Conservation (phyloP, 2,797 vertebrate genomes). For the Tokudaia muenninki region DNA sequence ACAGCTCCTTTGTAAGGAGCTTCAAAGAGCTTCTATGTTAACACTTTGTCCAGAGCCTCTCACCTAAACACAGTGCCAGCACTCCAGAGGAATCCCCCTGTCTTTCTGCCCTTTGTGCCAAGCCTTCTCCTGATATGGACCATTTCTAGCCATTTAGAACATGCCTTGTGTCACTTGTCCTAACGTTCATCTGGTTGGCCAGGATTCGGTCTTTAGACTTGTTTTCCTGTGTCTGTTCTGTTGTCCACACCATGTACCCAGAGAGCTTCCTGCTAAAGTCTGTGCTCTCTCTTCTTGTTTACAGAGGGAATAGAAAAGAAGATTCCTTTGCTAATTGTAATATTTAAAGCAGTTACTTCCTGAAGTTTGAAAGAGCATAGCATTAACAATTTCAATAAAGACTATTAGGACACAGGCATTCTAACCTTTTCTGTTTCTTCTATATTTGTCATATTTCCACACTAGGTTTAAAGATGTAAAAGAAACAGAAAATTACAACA, state of each 20-base stretch:
- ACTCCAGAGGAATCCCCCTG: background rate
- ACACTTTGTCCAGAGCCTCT: background rate
- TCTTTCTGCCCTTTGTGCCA: background rate
- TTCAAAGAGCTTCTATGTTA: background rate
- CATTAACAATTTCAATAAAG: background rate
- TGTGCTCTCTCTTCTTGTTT: background rate
- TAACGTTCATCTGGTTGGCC: background rate
- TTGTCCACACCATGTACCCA: background rate
- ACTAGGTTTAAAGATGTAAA: background rate
- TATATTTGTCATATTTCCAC: background rate
- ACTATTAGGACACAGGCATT: slow-evolving; percentile 7
- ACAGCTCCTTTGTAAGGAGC: background rate
- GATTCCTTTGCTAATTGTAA: background rate
- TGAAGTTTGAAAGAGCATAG: slow-evolving; percentile 11
- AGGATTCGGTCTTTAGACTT: background rate
- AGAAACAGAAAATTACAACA: background rate
- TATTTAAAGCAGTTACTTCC: background rate
- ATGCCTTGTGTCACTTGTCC: background rate
- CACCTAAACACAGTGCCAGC: background rate
- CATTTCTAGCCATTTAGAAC: slow-evolving; percentile 4
- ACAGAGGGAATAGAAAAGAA: slow-evolving; percentile 8
- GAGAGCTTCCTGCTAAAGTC: background rate
- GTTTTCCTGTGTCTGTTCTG: background rate
- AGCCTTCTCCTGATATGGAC: background rate
- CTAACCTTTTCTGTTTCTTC: background rate